Evolutionary conservation across 2,888 invertebrate species (phyloP).

Genomic region (Drosophila merina): DNA sequence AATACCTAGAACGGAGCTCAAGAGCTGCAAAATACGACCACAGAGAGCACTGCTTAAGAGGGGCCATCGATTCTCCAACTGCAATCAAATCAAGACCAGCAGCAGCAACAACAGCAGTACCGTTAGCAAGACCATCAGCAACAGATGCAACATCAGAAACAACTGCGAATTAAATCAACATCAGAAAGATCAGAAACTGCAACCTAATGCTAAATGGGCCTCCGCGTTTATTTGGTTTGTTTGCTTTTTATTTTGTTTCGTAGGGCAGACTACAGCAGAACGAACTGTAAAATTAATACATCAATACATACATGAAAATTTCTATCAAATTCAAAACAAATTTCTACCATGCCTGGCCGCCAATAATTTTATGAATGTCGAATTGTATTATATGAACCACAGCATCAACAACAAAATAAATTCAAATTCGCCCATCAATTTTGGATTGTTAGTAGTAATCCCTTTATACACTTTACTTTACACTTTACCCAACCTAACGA

Average conservation of each 20-base stretch:
- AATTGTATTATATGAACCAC: conserved; percentile 51
- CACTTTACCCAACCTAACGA: conserved; percentile 8
- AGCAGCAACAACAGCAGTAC: conserved; percentile 29
- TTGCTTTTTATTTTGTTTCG: conserved; percentile 45
- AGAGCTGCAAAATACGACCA: conserved; percentile 84
- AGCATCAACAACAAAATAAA: conserved; percentile 28
- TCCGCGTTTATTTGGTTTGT: conserved; percentile 32
- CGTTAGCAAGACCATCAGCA: conserved; percentile 24
- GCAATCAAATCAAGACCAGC: conserved; percentile 29
- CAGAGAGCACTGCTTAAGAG: conserved; percentile 84
- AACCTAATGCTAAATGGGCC: conserved; percentile 44
- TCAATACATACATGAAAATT: conserved; percentile 30
- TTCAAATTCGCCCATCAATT: conserved; percentile 14
- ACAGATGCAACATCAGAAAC: conserved; percentile 25
- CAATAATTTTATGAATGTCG: conserved; percentile 48
- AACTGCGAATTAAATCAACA: conserved; percentile 33
- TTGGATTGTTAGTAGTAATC: conserved; percentile 1
- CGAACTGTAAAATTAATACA: conserved; percentile 20
- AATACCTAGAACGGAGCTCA: conserved; percentile 81
- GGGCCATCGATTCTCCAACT: conserved; percentile 31
- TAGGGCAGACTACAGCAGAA: conserved; percentile 50
- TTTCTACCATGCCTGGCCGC: conserved; percentile 18
- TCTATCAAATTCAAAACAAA: conserved; percentile 38
- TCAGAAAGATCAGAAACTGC: conserved; percentile 24
- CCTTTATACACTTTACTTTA: conserved; percentile 18